A percentile compares a stretch with the other conserved stretches of the same genome.
Conservation (phyloP, 1,140 invertebrate genomes). For the Nixonia krombeini region DNA sequence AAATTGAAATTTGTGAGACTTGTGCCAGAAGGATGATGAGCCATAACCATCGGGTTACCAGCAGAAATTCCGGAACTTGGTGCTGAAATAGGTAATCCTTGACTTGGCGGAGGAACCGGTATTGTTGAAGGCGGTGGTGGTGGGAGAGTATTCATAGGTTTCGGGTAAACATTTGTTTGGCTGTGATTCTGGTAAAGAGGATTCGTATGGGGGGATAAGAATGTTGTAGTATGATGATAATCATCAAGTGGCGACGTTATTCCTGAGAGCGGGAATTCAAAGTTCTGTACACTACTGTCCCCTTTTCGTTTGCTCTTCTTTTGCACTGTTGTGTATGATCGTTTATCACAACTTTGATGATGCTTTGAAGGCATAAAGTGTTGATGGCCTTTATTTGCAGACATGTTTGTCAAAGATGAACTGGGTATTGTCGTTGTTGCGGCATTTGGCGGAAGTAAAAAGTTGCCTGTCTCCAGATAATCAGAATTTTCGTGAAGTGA, state of each 20-base stretch:
- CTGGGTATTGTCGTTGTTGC: conserved; percentile 39
- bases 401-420: conserved; percentile 34
- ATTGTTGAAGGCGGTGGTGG: conserved; percentile 36
- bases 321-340: conserved; percentile 53
- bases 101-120: conserved; percentile 42
- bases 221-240: conserved; percentile 60
- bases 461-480: conserved; percentile 65
- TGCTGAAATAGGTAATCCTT: conserved; percentile 35
- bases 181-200: conserved; percentile 66
- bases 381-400: conserved; percentile 42
- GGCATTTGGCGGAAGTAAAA: conserved; percentile 58
- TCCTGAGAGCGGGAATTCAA: conserved; percentile 62
- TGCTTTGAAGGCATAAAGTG: conserved; percentile 51
- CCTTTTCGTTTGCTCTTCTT: conserved; percentile 66
- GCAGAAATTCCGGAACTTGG: conserved; percentile 29
- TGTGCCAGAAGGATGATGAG: conserved; percentile 69
- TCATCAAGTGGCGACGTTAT: conserved; percentile 64
- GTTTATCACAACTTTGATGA: conserved; percentile 56
- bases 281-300: conserved; percentile 58
- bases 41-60: conserved; percentile 60
- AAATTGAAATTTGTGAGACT: conserved; percentile 79
- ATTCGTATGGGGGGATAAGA: conserved; percentile 56
- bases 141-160: conserved; percentile 55
- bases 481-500: conserved; percentile 66
- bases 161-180: conserved; percentile 60